Percentiles rank a stretch among this genome's conserved stretches.
phyloP scores from a whole-genome alignment of 2,888 invertebrate species.

The Volucella inanis region DNA sequence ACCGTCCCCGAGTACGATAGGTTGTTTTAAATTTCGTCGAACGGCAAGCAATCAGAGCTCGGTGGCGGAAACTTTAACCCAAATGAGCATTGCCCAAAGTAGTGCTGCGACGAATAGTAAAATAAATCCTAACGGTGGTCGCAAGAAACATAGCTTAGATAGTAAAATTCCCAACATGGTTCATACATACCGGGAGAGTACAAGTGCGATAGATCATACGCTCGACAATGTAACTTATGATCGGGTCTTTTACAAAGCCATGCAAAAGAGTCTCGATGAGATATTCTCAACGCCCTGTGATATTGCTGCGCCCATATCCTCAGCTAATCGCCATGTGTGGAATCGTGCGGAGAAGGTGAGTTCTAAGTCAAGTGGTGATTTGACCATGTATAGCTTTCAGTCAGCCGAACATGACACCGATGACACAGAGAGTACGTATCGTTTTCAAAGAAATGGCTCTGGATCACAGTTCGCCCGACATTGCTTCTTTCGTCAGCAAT shows the following conservation, averaged over 20 bases:
- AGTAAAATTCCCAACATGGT: constrained; percentile 79
- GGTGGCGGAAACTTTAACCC: constrained; percentile 59
- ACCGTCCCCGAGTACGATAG: constrained; percentile 77
- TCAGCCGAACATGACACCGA: constrained; percentile 75
- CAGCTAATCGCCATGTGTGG: constrained; percentile 75
- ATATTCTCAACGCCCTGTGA: constrained; percentile 78
- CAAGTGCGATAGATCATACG: constrained; percentile 73
- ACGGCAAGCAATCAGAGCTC: constrained; percentile 69
- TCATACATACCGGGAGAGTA: constrained; percentile 64
- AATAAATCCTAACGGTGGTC: constrained; percentile 75
- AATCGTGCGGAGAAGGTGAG: constrained; percentile 79
- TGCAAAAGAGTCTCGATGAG: constrained; percentile 81
- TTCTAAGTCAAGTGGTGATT: constrained; percentile 82
- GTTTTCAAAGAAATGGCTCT: constrained; percentile 81
- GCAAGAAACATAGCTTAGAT: constrained; percentile 82
- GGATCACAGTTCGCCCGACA: constrained; percentile 82
- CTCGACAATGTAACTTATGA: constrained; percentile 82
- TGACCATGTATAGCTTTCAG: constrained; percentile 81
- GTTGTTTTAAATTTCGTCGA: constrained; percentile 80
- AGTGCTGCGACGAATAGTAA: constrained; percentile 51
- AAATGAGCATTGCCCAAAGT: constrained; percentile 16
- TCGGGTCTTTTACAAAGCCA: constrained; percentile 81
- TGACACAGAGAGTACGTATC: constrained; percentile 76
- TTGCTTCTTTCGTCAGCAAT: constrained; percentile 81
- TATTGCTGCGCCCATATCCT: constrained; percentile 58